These are phyloP conservation scores for Lucifuga dentata DNA, from an alignment of 2,113 vertebrate species.

Conservation along the genomic window DNA sequence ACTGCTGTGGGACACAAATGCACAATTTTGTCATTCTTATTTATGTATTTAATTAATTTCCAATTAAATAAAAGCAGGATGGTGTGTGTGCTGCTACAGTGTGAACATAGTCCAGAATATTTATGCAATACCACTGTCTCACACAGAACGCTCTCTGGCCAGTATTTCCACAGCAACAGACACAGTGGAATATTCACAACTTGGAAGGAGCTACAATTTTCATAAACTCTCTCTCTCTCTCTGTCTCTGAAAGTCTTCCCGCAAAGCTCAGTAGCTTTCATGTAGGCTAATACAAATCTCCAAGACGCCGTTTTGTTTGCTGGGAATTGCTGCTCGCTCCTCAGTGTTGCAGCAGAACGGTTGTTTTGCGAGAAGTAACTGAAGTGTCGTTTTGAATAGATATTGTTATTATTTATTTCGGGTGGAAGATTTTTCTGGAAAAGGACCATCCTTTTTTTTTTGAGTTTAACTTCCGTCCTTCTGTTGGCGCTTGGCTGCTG, in stretches of 20 bases:
- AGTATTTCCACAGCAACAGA: constrained; percentile 73
- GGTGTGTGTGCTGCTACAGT: constrained; percentile 58
- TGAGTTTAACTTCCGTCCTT: constrained; percentile 85
- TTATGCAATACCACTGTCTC: constrained; percentile 68
- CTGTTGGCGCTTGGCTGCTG: constrained; percentile 84
- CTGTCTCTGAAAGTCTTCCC: constrained; percentile 57
- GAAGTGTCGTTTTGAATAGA: constrained; percentile 65
- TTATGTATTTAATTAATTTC: constrained; percentile 77
- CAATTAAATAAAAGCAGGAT: constrained; percentile 71
- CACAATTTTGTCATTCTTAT: constrained; percentile 47
- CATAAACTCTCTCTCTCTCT: constrained; percentile 52
- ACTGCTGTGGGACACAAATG: constrained; percentile 41
- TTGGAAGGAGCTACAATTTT: constrained; percentile 69
- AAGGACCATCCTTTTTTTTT: constrained; percentile 81
- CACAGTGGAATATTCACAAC: constrained; percentile 64
- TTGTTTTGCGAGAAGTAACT: constrained; percentile 59
- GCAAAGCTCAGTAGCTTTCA: constrained; percentile 64
- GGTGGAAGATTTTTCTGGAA: constrained; percentile 79
- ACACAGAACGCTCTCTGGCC: constrained; percentile 71
- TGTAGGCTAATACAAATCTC: constrained; percentile 72
- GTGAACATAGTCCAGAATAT: constrained; percentile 68
- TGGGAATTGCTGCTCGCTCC: constrained; percentile 64
- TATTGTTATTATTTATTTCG: constrained; percentile 79
- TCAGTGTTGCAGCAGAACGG: constrained; percentile 55
- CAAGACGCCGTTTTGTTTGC: constrained; percentile 55